Evolutionary conservation across 2,113 vertebrate species (phyloP).

Genomic region (Corapipo altera): DNA sequence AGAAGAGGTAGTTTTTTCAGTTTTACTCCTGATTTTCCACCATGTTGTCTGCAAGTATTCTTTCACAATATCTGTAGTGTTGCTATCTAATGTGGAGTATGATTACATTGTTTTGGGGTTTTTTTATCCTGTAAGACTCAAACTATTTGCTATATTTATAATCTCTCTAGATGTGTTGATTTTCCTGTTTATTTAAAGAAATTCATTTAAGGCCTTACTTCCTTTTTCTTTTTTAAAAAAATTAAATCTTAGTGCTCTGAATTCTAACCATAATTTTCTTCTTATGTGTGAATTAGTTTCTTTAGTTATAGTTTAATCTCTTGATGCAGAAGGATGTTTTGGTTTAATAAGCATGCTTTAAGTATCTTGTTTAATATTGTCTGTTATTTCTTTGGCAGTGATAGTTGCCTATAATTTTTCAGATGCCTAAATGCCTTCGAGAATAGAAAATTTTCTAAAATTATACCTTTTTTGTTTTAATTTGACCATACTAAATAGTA

Average conservation of each 20-base stretch:
- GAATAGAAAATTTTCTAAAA: background rate
- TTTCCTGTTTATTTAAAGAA: background rate
- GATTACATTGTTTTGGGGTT: background rate
- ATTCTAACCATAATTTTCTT: background rate
- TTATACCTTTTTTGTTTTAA: background rate
- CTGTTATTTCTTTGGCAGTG: background rate
- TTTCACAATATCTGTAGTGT: background rate
- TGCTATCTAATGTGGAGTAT: background rate
- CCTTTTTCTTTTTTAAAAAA: background rate
- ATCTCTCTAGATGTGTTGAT: background rate
- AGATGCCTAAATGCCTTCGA: background rate
- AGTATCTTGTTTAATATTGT: background rate
- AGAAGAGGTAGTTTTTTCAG: constrained; percentile 84
- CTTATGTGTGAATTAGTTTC: background rate
- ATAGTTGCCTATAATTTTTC: background rate
- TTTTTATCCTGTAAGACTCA: background rate
- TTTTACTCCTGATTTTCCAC: background rate
- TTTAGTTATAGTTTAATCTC: background rate
- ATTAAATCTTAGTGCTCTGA: background rate
- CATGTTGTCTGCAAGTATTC: background rate
- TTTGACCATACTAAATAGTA: background rate
- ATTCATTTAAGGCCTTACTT: background rate
- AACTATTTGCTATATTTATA: background rate
- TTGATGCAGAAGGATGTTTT: background rate
- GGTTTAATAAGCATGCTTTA: background rate